Evolutionary conservation across 2,888 invertebrate genomes (phyloP), one percentile per base, ranked within the genome.

Genomic region (Neoitamus cyanurus): DNA sequence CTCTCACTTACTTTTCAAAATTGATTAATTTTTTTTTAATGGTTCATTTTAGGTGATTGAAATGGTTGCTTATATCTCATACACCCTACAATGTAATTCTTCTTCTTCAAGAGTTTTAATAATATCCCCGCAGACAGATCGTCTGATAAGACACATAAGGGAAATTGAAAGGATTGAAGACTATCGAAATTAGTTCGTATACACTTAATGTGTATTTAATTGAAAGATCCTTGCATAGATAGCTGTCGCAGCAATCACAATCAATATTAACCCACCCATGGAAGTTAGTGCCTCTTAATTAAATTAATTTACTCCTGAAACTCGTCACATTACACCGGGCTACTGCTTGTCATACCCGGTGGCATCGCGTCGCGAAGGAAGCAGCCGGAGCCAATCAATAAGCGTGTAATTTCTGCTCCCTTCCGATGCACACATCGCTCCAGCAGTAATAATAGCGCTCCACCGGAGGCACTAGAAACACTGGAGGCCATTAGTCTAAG

Each of bases 401-500:
- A 34, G 34, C 31, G 48, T 34, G 31, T 80, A 80, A 77, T 77
- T 77, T 42, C 30, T 46, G 42, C 20, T 77, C 37, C 46, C 46
- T n/a, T 77, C 28, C 28, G 46, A 46, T 77, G 30, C 46, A 46
- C n/a, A n/a, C 25, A 20, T 58, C 58, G 20, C 37, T 11, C 58
- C 72, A 28, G n/a, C 15, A 34, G 70, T 13, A 25, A 70, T 70
- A 34, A 70, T 3, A 9, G 68, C 7, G 11, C 70, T n/a, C n/a
- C 31, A 15, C 20, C 25, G 25, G 72, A 2, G 15, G 72, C 31
- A 3, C 5, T 31, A 15, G 42, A 42, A 42, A 42, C 25, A 28
- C n/a, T 25, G 30, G 48, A 58, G 15, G 48, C 83, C 36, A 84
- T 84, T 84, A 84, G 58, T 31, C 83, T 84, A 84, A 84, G 75